Base-by-base conservation (phyloP, 2,797 vertebrate genomes). In the Gallinago solitaria region DNA sequence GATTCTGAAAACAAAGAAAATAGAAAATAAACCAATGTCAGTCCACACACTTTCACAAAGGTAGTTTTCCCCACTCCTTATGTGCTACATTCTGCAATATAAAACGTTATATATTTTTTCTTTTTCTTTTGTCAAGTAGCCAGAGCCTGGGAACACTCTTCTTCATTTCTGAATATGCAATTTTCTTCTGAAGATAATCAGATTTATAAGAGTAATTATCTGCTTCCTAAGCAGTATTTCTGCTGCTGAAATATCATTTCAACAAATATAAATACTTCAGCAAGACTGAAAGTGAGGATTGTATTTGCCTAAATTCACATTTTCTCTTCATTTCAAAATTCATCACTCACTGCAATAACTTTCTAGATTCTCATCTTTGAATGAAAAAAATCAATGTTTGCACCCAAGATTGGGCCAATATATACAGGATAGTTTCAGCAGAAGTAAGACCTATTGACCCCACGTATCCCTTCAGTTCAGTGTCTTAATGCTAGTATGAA, bases 131-230 rank as follows among this genome's bases (percentile, higher is more conserved):
- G 37, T 28, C 45, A 54, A 63, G 21, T 35, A 84, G 54, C 3
- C 25, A 69, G 69, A 79, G 11, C 91, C 65, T 71, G 54, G 50
- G 83, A 73, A 51, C 18, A 51, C 16, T 78, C 19, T 39, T 71
- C 24, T 80, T 17, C 7, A 7, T 90, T 91, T 79, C 7, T 67
- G 30, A 91, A 86, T 79, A 45, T 6, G 59, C 32, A 5, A 27
- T 84, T 86, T 94, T 94, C 28, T 87, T 83, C 67, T 69, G 51
- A 84, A 91, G 32, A 89, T 43, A 59, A 90, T 89, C n/a, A 59
- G 83, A 90, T 82, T 90, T 94, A 43, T 67, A 84, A 48, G 24
- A 59, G n/a, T 68, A 89, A 95, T 93, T 90, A 81, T 47, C 33
- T 88, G 33, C 41, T 73, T 88, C 47, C 47, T 76, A 71, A 91